These are phyloP conservation scores for Aphis gossypii DNA, from an alignment of 1,140 invertebrate genomes.

Conservation along the genomic window DNA sequence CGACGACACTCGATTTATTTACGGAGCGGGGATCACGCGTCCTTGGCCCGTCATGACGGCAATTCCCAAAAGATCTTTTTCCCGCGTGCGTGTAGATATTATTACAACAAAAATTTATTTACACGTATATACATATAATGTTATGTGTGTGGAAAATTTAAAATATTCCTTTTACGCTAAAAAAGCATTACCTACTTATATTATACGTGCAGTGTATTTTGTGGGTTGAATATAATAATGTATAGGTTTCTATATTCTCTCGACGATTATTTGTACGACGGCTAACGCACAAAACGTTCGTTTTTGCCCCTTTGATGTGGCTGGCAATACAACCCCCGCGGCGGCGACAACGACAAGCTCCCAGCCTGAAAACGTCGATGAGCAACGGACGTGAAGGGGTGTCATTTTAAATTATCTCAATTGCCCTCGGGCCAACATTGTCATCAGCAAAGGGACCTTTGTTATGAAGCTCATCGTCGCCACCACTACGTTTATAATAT, in stretches of 20 bases:
- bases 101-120: not conserved
- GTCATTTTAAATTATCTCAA: constrained; percentile 51
- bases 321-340: constrained; percentile 28
- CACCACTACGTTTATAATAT: not conserved
- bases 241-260: not conserved
- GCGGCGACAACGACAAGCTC: not conserved
- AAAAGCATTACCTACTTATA: not conserved
- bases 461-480: constrained; percentile 22
- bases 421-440: constrained; percentile 35
- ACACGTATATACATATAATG: not conserved
- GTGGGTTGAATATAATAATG: not conserved
- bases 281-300: not conserved
- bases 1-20: not conserved
- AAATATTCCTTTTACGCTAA: not conserved
- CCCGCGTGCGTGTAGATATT: not conserved
- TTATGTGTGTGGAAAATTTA: not conserved
- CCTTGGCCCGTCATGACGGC: not conserved
- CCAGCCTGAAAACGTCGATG: constrained; percentile 28
- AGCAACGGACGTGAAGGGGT: constrained; percentile 28
- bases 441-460: constrained; percentile 46
- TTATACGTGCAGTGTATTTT: not conserved
- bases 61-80: constrained; percentile 33
- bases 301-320: constrained; percentile 46
- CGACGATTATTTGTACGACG: not conserved
- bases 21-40: not conserved